These are phyloP conservation scores for Phrynocephalus vlangalii DNA, from an alignment of 2,797 vertebrate genomes.

Conservation along the genomic window DNA sequence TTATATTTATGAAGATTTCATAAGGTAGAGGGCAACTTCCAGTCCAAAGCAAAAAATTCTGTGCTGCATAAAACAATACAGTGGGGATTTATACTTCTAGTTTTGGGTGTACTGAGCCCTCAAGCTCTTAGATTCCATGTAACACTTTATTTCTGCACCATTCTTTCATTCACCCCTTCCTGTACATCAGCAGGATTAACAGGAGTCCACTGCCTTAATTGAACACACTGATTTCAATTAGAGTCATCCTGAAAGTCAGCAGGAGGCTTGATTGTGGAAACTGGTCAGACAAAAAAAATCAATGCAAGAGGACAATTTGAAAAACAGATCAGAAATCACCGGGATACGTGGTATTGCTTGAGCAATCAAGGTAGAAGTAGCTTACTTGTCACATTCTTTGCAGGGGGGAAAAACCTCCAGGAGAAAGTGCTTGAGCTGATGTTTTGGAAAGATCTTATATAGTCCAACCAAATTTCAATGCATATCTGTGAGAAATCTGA, in stretches of 20 bases:
- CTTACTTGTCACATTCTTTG: neutral
- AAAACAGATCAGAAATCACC: conserved; percentile 55
- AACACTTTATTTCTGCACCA: neutral
- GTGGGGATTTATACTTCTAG: neutral
- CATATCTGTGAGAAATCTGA: neutral
- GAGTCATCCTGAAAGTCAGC: neutral
- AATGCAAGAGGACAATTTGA: conserved; percentile 59
- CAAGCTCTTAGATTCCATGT: conserved; percentile 2
- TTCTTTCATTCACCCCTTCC: neutral
- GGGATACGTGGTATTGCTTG: conserved; percentile 48
- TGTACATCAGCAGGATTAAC: neutral
- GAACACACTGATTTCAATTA: conserved; percentile 3
- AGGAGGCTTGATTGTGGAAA: conserved; percentile 58
- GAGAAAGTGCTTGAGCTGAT: neutral
- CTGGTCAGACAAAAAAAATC: conserved; percentile 66
- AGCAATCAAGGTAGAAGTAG: conserved; percentile 5
- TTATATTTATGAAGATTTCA: neutral
- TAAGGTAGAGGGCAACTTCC: neutral
- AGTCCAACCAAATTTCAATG: neutral
- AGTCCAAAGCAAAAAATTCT: neutral
- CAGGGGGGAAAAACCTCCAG: conserved; percentile 4
- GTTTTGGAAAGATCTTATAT: conserved; percentile 9
- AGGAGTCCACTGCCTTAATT: neutral
- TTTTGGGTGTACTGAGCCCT: neutral
- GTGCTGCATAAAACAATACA: neutral